Evolutionary conservation across 2,797 vertebrate species (phyloP), one percentile per base, ranked within the genome.

Genomic region (Zenarchopterus dispar): DNA sequence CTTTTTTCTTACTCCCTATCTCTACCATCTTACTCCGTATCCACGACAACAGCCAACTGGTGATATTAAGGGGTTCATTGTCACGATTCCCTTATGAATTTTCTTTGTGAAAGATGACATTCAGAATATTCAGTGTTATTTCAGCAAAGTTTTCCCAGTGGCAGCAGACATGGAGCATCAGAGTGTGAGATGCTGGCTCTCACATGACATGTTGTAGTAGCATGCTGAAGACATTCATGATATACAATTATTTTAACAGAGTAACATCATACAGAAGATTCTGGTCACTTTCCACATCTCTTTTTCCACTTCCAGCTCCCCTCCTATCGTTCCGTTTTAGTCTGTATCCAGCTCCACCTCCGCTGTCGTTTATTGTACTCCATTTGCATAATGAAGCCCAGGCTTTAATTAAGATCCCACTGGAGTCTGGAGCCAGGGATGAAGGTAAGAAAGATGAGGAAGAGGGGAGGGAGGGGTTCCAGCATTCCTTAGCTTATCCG

Each of bases 381-480:
- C 92, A 94, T 94, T 94, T 93, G 91, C 93, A 94, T 94, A 94
- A 94, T 94, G 93, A 93, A 93, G 91, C 91, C 90, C 82, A 67
- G 84, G 89, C 91, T 91, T 39, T 93, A 93, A 94, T 94, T 93
- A 94, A 93, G 91, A 93, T 94, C 91, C 92, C 93, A 87, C 87
- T 82, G 86, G 86, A 91, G 90, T 91, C 90, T 91, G 89, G 86
- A 87, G 89, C 83, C 82, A 84, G 80, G 84, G 78, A 89, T 84
- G 87, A 81, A 86, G 86, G 76, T 82, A 86, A 86, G 73, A 75
- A 70, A 77, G 74, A 81, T 17, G 73, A 82, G 77, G 70, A 65
- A 70, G 78, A 69, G 73, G 77, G 78, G 79, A 75, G 70, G 75
- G 72, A 31, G 73, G 55, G 58, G 75, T 75, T 89, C 84, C 78